Evolutionary conservation across 2,797 vertebrate genomes (phyloP).

Genomic region (Sebastes iracundus): DNA sequence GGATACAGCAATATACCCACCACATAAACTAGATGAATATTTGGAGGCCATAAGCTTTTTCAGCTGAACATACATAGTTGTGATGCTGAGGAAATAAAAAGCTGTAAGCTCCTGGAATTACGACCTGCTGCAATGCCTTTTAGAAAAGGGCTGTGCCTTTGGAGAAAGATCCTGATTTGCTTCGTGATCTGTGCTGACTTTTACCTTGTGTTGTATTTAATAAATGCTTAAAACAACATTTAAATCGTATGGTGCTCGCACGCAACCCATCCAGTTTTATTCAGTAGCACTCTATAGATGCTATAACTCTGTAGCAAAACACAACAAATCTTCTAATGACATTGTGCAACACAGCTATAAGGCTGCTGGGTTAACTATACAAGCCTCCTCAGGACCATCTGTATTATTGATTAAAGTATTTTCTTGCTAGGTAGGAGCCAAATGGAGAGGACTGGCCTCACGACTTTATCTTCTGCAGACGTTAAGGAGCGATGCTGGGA

Average conservation of each 20-base stretch:
- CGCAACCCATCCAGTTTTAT: constrained; percentile 13
- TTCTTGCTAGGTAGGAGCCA: constrained; percentile 58
- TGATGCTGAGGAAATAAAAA: constrained; percentile 60
- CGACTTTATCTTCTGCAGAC: constrained; percentile 56
- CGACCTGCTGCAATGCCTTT: constrained; percentile 54
- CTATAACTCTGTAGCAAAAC: constrained; percentile 39
- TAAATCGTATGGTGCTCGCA: neutral
- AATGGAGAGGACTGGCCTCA: constrained; percentile 43
- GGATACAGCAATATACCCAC: constrained; percentile 65
- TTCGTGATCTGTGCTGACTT: constrained; percentile 54
- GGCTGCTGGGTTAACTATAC: constrained; percentile 47
- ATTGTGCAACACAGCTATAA: constrained; percentile 52
- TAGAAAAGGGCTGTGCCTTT: constrained; percentile 44
- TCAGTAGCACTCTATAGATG: constrained; percentile 25
- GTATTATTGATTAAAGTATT: constrained; percentile 75
- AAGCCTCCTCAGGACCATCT: constrained; percentile 51
- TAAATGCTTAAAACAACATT: constrained; percentile 20
- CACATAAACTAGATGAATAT: constrained; percentile 57
- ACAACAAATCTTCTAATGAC: constrained; percentile 30
- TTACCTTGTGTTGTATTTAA: constrained; percentile 21
- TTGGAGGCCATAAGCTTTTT: constrained; percentile 69
- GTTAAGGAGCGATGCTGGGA: constrained; percentile 51
- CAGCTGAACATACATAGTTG: constrained; percentile 67
- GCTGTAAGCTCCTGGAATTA: constrained; percentile 47
- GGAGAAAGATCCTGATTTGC: constrained; percentile 39